A percentile compares a stretch with the other conserved stretches of the same genome.
These are phyloP conservation scores for Zosterops lateralis DNA, from an alignment of 2,113 vertebrate species.

Conservation along the genomic window DNA sequence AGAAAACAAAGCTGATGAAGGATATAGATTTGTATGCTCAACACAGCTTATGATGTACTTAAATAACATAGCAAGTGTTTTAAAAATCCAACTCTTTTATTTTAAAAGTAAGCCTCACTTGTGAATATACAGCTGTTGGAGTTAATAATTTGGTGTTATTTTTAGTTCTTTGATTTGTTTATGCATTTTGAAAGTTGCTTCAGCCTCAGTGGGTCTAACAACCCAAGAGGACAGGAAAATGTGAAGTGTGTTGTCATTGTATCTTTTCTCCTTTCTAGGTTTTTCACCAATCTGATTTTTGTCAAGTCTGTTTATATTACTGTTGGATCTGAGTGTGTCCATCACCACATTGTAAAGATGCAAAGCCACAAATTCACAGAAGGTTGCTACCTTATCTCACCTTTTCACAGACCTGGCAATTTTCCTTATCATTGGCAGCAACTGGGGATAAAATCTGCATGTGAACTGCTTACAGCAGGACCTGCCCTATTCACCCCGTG, in stretches of 20 bases:
- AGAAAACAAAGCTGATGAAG: not conserved
- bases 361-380: not conserved
- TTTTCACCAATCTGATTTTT: not conserved
- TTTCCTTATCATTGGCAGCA: not conserved
- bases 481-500: not conserved
- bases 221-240: not conserved
- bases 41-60: not conserved
- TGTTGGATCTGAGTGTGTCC: not conserved
- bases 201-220: not conserved
- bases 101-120: not conserved
- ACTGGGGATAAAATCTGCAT: not conserved
- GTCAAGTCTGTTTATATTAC: not conserved
- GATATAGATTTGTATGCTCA: not conserved
- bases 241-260: accelerated
- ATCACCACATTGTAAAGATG: not conserved
- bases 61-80: not conserved
- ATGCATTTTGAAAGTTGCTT: not conserved
- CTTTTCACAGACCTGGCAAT: not conserved
- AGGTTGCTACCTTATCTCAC: not conserved
- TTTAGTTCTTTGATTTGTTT: not conserved
- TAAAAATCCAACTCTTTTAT: not conserved
- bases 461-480: not conserved
- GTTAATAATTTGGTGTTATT: not conserved
- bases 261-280: not conserved
- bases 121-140: not conserved